Evolutionary conservation across 92 coral and sea anemone genomes (phyloP).

Genomic region (Micromussa lordhowensis): DNA sequence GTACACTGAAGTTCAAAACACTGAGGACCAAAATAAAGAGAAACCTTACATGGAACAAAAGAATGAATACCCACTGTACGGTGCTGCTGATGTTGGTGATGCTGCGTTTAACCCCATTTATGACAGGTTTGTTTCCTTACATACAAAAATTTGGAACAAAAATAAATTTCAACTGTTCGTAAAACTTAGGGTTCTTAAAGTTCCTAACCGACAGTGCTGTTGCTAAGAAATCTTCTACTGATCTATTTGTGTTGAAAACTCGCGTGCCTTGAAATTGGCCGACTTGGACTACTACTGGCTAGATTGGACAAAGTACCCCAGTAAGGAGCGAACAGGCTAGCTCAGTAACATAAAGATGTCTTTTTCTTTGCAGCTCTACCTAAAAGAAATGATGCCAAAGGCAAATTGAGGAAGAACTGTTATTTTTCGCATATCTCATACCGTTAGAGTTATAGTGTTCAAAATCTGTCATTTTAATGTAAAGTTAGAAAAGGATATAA

Average conservation of each 20-base stretch:
- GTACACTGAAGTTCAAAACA: constrained; percentile 7
- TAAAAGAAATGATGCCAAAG: neutral
- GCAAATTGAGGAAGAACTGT: neutral
- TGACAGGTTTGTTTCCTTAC: constrained; percentile 7
- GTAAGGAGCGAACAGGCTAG: neutral
- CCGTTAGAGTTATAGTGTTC: neutral
- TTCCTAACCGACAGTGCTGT: neutral
- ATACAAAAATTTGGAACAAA: neutral
- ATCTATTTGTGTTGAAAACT: neutral
- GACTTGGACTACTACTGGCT: neutral
- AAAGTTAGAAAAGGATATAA: neutral
- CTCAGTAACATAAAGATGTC: neutral
- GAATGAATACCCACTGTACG: constrained; percentile 17
- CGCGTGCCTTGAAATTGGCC: neutral
- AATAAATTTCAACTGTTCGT: too few species aligned
- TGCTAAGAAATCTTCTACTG: neutral
- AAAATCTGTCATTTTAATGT: neutral
- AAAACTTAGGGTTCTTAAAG: too few species aligned
- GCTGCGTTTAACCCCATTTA: constrained; percentile 17
- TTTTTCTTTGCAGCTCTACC: neutral
- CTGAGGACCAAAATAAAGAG: neutral
- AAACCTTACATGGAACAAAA: neutral
- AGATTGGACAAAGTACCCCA: neutral
- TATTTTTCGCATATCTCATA: neutral
- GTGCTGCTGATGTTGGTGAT: neutral